A percentile compares a stretch with the other conserved stretches of the same genome.
phyloP scores from a whole-genome alignment of 2,888 invertebrate species.

The Plagodis pulveraria region DNA sequence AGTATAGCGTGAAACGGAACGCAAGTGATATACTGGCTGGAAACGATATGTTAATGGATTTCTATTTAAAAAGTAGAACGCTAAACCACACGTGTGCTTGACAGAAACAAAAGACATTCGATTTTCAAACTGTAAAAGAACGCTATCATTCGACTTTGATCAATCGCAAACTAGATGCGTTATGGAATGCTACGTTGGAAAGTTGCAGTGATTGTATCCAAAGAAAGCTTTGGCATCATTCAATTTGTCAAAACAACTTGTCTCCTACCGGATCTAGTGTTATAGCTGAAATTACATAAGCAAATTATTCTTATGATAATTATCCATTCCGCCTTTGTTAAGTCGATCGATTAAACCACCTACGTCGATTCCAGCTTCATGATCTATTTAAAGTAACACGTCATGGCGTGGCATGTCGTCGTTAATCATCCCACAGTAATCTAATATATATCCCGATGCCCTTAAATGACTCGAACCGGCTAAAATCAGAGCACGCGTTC shows the following conservation, averaged over 20 bases:
- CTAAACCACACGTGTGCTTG: constrained; percentile 29
- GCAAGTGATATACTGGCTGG: constrained; percentile 49
- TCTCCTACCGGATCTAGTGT: constrained; percentile 28
- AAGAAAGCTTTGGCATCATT: constrained; percentile 37
- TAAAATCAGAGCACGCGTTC: constrained; percentile 16
- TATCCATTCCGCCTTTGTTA: constrained; percentile 22
- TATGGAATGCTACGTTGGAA: constrained; percentile 35
- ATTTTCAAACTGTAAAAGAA: constrained; percentile 20
- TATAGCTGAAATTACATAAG: constrained; percentile 25
- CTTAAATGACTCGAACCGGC: constrained; percentile 13
- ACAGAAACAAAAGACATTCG: constrained; percentile 18
- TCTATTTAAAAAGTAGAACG: constrained; percentile 51
- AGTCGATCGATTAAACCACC: constrained; percentile 24
- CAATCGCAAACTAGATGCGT: constrained; percentile 19
- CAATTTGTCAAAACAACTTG: constrained; percentile 36
- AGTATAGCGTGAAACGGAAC: constrained; percentile 45
- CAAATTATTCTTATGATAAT: constrained; percentile 19
- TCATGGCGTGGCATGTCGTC: constrained; percentile 11
- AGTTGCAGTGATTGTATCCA: constrained; percentile 36
- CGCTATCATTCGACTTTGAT: constrained; percentile 15
- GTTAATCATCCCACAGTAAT: constrained; percentile 21
- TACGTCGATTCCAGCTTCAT: constrained; percentile 22
- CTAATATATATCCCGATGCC: constrained; percentile 24
- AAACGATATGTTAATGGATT: constrained; percentile 47
- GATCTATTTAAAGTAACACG: constrained; percentile 27